Conservation (phyloP, 37 sponge, comb jelly and placozoan species). For the Chondrilla cf. caribensis region DNA sequence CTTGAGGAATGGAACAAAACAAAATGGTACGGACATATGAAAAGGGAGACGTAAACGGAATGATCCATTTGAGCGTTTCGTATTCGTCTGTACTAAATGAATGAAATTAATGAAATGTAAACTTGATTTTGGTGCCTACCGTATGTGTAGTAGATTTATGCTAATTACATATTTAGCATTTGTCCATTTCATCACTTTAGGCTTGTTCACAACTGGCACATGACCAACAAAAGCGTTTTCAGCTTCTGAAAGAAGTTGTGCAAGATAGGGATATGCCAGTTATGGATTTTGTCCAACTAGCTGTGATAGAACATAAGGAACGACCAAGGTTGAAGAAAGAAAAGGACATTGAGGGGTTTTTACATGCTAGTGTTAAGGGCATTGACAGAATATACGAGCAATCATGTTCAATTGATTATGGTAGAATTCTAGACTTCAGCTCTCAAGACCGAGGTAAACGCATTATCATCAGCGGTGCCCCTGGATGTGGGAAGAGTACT, state of each 20-base stretch:
- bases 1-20: no score
- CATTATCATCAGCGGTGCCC: slow-evolving; percentile 5
- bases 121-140: no score
- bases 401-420: not conserved
- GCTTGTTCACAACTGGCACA: no score
- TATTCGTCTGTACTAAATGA: no score
- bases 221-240: no score
- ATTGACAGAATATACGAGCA: not conserved
- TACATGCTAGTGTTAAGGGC: not conserved
- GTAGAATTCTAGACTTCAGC: not conserved
- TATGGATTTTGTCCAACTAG: slow-evolving; percentile 7
- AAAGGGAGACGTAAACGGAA: no score
- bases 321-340: not conserved
- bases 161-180: no score
- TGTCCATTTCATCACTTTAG: no score
- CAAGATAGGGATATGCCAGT: not conserved
- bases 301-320: not conserved
- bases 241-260: not conserved
- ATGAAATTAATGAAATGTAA: no score
- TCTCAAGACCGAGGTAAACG: not conserved
- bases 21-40: no score
- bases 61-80: no score
- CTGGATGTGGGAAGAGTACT: slow-evolving; percentile 19
- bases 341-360: not conserved
- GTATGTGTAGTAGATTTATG: no score